Base-by-base conservation (phyloP, 1,140 invertebrate genomes). In the Medauroidea extradentata region DNA sequence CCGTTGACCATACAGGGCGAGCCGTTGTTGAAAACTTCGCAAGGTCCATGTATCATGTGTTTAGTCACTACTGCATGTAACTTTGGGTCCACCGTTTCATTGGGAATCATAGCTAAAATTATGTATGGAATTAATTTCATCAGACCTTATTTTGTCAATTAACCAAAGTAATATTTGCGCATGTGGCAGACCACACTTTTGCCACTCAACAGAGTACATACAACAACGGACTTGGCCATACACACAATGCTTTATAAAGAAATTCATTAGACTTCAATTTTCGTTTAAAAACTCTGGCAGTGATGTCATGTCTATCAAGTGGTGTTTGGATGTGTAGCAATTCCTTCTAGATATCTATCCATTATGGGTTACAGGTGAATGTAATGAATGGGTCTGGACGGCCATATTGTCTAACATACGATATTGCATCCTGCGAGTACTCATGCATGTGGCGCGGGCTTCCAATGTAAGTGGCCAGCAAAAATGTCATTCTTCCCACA, bases 131-230 rank as follows among this genome's bases (percentile, higher is more conserved):
- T 66, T 63, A 38, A 68, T 67, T 59, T 65, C 24, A 54, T 67
- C 48, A 41, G 59, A 42, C 9, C 3, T 38, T 9, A 65, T 67
- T 65, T 62, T 63, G 13, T 65, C 46, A 5, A 25, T 23, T 19
- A 65, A 58, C 61, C 62, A 66, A 54, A 66, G 1, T 3, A 75
- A 57, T 63, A 78, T 71, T 64, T 81, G 74, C 19, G 53, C 63
- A 62, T 70, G 69, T 39, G 67, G 75, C 16, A 79, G 57, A 19
- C 77, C 77, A 53, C 78, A 61, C 63, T 79, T 80, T 64, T 79
- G 78, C 70, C 74, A 83, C 66, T 84, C 79, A 39, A 81, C 59
- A 8, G 71, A 69, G 65, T 78, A 78, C 70, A 80, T 71, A 13
- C 29, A 34, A 34, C 29, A 34, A 34, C 29, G 29, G 11, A 34